A percentile compares a stretch with the other conserved stretches of the same genome.
These are phyloP conservation scores for Synanthedon andrenaeformis DNA, from an alignment of 2,888 invertebrate species.

Conservation along the genomic window DNA sequence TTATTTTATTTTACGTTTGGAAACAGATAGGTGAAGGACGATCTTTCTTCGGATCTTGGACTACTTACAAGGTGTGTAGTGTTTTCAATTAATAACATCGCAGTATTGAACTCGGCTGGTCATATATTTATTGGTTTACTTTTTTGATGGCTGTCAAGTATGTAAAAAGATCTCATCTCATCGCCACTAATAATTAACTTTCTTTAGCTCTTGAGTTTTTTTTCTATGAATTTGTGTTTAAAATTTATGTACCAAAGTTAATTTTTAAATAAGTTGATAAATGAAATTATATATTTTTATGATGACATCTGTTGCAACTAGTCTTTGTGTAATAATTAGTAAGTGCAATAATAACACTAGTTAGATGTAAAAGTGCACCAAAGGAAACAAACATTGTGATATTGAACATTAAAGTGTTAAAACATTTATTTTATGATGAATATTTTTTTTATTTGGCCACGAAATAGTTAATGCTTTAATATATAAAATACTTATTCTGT, in stretches of 20 bases:
- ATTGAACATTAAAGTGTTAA: slow-evolving; percentile 19
- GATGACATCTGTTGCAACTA: neutral
- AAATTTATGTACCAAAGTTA: neutral
- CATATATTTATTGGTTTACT: too few species aligned
- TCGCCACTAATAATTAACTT: too few species aligned
- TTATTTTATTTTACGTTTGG: too few species aligned
- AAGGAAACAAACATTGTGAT: slow-evolving; percentile 47
- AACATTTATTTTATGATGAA: slow-evolving; percentile 2
- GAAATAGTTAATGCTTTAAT: slow-evolving; percentile 1
- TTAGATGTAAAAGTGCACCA: slow-evolving; percentile 36
- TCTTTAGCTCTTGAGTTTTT: neutral
- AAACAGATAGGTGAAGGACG: too few species aligned
- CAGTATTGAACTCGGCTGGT: too few species aligned
- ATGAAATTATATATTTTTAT: neutral
- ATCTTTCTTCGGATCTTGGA: too few species aligned
- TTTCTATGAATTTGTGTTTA: neutral
- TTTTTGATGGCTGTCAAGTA: too few species aligned
- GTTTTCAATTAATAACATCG: too few species aligned
- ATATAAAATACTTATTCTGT: neutral
- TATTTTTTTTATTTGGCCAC: slow-evolving; percentile 4
- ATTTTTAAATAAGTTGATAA: neutral
- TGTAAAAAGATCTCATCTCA: too few species aligned
- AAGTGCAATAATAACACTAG: slow-evolving; percentile 21
- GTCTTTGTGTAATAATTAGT: neutral
- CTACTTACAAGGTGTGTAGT: too few species aligned